Evolutionary conservation across 2,113 vertebrate genomes (phyloP), one percentile per base, ranked within the genome.

Genomic region (Percina caprodes): DNA sequence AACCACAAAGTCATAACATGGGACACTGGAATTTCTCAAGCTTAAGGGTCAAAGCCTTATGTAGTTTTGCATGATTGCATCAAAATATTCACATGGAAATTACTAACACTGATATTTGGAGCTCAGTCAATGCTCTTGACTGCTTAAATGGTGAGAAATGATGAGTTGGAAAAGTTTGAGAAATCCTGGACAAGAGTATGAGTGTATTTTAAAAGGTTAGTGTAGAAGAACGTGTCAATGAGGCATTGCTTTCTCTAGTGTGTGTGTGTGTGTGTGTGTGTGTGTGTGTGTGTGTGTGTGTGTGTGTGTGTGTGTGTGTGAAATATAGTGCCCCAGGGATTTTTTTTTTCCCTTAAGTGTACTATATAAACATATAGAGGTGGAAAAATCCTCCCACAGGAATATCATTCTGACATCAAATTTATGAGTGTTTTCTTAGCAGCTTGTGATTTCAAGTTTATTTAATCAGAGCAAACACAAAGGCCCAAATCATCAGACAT

Each of bases 371-470:
- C 90, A 91, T 85, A 88, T 13, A 74, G 35, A 73, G 65, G 24
- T 87, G 87, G 86, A 89, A 90, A 90, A 88, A 86, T 84, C 77
- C 83, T 89, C 83, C 84, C 79, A 51, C 62, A 74, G 60, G 70
- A 91, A 81, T 77, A 86, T 85, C 51, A 69, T 76, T 72, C 82
- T 74, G 67, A 83, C 83, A 79, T 77, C 9, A 83, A 72, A 86
- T 89, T 86, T 85, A 84, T 63, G 79, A 67, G 68, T 75, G 63
- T 86, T 90, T 91, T 82, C 74, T 66, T 46, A 76, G 83, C 70
- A 68, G 79, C 74, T 82, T 89, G 76, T 86, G 79, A 92, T 91
- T 89, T 86, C 51, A 86, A 69, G 86, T 92, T 91, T 91, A 89
- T 85, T 91, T 91, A 83, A 92, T 88, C 85, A 69, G 74, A 71